Percentiles rank a stretch among this genome's conserved stretches.
Evolutionary conservation across 2,797 vertebrate species (phyloP).

Genomic region (Petrocephalus sullivani): DNA sequence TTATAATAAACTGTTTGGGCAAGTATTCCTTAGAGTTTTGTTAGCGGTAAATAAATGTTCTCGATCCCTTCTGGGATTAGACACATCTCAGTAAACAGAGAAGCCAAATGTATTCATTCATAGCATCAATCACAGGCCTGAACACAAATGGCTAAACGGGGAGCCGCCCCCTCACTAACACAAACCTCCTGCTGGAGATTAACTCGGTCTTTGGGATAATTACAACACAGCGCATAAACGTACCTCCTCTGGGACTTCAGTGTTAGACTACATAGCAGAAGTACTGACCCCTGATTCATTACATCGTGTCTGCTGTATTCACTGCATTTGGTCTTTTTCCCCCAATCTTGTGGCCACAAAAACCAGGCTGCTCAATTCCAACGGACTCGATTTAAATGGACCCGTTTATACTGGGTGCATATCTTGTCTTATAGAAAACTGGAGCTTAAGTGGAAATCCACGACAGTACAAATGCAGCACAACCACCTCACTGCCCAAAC

Average conservation of each 20-base stretch:
- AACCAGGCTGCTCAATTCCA: neutral
- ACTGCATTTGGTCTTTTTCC: neutral
- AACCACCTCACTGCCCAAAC: neutral
- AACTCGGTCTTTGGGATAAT: neutral
- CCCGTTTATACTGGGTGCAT: neutral
- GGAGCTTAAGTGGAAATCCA: neutral
- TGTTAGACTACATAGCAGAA: neutral
- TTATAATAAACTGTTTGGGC: neutral
- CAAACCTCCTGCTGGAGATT: neutral
- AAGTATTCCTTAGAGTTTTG: neutral
- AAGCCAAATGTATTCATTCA: constrained; percentile 5
- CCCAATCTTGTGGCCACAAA: neutral
- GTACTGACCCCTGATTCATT: neutral
- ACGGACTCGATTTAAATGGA: neutral
- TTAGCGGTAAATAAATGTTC: neutral
- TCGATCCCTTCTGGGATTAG: neutral
- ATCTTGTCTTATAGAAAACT: neutral
- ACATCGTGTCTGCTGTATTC: neutral
- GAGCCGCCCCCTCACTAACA: neutral
- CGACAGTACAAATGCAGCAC: neutral
- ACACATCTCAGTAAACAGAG: neutral
- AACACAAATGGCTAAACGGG: neutral
- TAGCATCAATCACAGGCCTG: neutral
- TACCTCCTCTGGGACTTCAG: neutral
- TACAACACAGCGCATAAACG: neutral